Evolutionary conservation across 2,888 invertebrate species (phyloP).

Genomic region (Tillus elongatus): DNA sequence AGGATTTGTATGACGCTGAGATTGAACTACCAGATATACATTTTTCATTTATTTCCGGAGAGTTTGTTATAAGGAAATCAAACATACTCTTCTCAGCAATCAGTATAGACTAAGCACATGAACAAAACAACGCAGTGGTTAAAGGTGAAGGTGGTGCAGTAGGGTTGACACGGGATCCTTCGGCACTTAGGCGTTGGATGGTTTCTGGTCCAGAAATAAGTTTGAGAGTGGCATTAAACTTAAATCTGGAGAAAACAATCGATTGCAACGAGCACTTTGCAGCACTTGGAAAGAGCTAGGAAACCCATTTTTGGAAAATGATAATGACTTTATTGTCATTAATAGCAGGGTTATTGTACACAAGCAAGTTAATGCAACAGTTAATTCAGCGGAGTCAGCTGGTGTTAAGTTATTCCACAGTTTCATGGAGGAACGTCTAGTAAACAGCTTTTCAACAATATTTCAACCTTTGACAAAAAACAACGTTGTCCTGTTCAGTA

Average conservation of each 20-base stretch:
- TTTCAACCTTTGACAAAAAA: too few relatives aligned
- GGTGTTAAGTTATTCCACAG: too few relatives aligned
- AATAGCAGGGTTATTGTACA: slow-evolving; percentile 1
- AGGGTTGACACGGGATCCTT: too few relatives aligned
- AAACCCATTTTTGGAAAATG: slow-evolving; percentile 1
- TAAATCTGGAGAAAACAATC: background rate
- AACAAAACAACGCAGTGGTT: background rate
- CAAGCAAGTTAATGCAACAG: too few relatives aligned
- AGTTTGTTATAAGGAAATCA: background rate
- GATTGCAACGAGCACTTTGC: background rate
- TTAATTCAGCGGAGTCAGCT: too few relatives aligned
- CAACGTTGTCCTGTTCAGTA: too few relatives aligned
- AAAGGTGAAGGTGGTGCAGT: background rate
- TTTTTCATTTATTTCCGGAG: too few relatives aligned
- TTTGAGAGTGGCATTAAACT: background rate
- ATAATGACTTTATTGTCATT: background rate
- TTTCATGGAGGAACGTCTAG: too few relatives aligned
- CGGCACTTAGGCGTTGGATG: background rate
- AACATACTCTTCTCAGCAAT: background rate
- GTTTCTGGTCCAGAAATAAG: background rate
- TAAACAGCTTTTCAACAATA: too few relatives aligned
- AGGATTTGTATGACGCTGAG: background rate
- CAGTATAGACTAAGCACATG: background rate
- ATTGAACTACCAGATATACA: too few relatives aligned
- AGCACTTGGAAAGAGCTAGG: background rate